phyloP scores from a whole-genome alignment of 2,113 vertebrate genomes.

The Globicephala melas region DNA sequence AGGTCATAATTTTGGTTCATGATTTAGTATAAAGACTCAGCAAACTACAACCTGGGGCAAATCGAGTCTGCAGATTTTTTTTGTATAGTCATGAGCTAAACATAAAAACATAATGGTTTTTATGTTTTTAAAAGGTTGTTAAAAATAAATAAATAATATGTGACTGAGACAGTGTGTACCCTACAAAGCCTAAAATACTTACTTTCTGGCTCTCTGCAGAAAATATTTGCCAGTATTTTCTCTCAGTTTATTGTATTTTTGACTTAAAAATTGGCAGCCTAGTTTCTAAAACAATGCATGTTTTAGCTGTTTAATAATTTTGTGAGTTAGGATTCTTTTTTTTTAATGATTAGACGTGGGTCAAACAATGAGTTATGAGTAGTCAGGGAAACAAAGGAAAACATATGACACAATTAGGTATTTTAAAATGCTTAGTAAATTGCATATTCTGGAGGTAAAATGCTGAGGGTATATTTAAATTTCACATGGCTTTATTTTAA shows the following conservation, averaged over 20 bases:
- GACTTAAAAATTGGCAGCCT: not conserved
- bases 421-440: not conserved
- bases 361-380: not conserved
- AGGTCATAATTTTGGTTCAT: not conserved
- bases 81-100: not conserved
- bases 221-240: not conserved
- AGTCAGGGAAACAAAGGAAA: not conserved
- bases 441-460: not conserved
- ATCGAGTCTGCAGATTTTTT: not conserved
- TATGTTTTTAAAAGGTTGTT: not conserved
- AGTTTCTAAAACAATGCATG: constrained; percentile 4
- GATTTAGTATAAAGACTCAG: not conserved
- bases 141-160: not conserved
- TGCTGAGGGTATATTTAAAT: constrained; percentile 17
- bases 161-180: not conserved
- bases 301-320: constrained; percentile 6
- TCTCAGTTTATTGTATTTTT: not conserved
- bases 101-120: not conserved
- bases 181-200: not conserved
- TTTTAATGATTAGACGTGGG: not conserved
- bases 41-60: not conserved
- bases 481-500: not conserved
- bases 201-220: not conserved
- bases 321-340: not conserved
- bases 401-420: not conserved